phyloP scores from a whole-genome alignment of 2,888 invertebrate species.

The Dynastes hyllus region DNA sequence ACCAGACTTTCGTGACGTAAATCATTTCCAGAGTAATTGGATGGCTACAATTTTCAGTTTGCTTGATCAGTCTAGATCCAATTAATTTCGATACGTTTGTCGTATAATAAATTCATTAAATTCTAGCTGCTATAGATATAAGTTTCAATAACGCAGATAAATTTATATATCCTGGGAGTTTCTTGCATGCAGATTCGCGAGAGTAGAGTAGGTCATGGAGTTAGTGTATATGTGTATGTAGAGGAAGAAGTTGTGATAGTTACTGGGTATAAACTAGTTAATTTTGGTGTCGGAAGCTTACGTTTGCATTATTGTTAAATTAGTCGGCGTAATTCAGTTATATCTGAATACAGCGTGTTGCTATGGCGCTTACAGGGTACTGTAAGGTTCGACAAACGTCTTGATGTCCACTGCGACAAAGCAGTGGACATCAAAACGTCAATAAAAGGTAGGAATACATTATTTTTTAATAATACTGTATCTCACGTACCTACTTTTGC shows the following conservation, averaged over 20 bases:
- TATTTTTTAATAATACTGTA: too few relatives aligned
- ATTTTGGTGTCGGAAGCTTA: neutral
- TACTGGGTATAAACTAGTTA: neutral
- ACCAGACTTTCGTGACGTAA: too few relatives aligned
- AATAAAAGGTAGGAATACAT: too few relatives aligned
- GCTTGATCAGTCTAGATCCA: too few relatives aligned
- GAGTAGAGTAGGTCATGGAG: neutral
- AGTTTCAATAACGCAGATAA: conserved; percentile 1
- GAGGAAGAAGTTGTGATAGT: neutral
- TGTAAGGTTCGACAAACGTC: too few relatives aligned
- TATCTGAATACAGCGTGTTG: neutral
- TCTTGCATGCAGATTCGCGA: neutral
- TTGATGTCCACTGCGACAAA: too few relatives aligned
- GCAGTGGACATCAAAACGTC: too few relatives aligned
- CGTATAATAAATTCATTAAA: neutral
- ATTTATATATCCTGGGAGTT: neutral
- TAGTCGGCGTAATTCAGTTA: neutral
- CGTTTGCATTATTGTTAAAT: neutral
- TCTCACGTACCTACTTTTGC: too few relatives aligned
- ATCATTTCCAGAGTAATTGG: too few relatives aligned
- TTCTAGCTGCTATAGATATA: neutral
- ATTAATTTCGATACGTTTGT: neutral
- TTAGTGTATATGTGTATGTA: neutral
- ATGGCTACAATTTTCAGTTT: too few relatives aligned
- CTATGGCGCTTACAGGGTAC: neutral